Base-by-base conservation (phyloP, 1,140 invertebrate species). In the Orussus abietinus region DNA sequence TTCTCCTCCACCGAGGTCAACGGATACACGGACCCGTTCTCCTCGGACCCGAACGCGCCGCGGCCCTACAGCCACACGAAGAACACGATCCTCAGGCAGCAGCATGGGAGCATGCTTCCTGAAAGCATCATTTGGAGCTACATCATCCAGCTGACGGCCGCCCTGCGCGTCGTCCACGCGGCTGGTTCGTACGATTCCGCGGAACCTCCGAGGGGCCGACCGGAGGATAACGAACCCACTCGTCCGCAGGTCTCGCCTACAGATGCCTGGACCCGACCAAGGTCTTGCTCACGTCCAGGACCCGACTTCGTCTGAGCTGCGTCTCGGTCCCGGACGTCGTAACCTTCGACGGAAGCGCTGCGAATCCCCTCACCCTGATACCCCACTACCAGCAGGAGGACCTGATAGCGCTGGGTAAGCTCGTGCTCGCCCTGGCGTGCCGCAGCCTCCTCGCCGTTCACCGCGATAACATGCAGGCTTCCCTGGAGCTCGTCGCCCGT, bases 111-210 rank as follows among this genome's bases (percentile, higher is more conserved):
- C 74, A 79, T 90, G 71, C 75, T 98, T 38, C 87, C 93, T 0
- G 96, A 98, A 66, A 84, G 83, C 42, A 80, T 91, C 26, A 85
- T 98, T 44, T 98, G 96, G 95, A 89, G 87, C 47, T 93, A 96
- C 48, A 84, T 98, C 15, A 92, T 98, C 53, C 95, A 98, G 73
- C 75, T 98, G 31, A 96, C 91, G 22, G 91, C 92, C n/a, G 93
- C 92, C 3, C 74, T 98, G 30, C 77, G 95, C 28, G 83, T 88
- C 32, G 90, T 98, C 55, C 96, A 98, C 72, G 82, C 88, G 37
- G 85, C 88, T 45, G 83, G 83, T 62, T 45, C 35, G 41, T 53
- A 33, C 9, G 30, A 10, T 32, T 7, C 30, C 9, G 6, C 13
- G 14, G 30, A 32, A 32, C 7, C 6, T 12, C 9, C 6, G 9